Evolutionary conservation across 2,113 vertebrate genomes (phyloP).

Genomic region (Muntiacus reevesi): DNA sequence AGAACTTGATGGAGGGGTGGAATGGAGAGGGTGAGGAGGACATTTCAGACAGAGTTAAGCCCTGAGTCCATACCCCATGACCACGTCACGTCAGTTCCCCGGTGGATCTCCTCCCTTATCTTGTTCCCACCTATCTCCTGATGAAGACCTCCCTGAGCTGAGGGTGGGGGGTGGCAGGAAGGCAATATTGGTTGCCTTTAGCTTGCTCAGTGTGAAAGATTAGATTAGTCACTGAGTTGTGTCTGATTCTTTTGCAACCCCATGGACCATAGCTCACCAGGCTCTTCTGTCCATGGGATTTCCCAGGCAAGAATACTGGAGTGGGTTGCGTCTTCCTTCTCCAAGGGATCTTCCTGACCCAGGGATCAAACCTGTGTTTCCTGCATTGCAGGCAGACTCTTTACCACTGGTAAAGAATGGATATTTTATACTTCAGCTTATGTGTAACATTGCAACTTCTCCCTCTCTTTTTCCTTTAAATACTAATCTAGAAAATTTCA

Average conservation of each 20-base stretch:
- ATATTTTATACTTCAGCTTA: neutral
- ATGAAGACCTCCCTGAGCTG: neutral
- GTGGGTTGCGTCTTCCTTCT: neutral
- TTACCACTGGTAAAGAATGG: neutral
- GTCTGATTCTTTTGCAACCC: neutral
- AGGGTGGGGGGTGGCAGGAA: neutral
- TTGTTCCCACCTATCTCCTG: neutral
- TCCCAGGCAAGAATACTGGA: neutral
- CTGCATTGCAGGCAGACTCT: neutral
- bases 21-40: neutral
- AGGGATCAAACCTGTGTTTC: neutral
- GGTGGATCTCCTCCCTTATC: neutral
- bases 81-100: neutral
- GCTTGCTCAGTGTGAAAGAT: neutral
- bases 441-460: neutral
- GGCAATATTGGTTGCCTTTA: neutral
- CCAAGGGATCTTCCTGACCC: neutral
- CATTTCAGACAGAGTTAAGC: neutral
- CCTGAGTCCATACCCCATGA: neutral
- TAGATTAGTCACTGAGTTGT: neutral
- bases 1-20: neutral
- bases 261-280: neutral
- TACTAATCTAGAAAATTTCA: neutral
- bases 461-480: slow-evolving; percentile 3
- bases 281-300: neutral